Evolutionary conservation across 2,113 vertebrate genomes (phyloP).

Genomic region (Hydropotes inermis): DNA sequence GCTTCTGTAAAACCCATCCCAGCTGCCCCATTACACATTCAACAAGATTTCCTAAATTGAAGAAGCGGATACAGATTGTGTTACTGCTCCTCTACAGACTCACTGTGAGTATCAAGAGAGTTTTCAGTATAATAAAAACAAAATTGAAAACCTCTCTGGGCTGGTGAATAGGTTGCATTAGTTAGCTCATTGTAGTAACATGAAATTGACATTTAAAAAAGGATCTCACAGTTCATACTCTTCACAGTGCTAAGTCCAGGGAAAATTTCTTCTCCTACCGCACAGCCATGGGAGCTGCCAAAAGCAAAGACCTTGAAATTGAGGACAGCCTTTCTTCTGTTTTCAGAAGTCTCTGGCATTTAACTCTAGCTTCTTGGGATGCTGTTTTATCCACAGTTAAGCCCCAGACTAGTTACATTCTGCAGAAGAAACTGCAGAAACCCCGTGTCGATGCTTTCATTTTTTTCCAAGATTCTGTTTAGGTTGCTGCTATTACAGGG

Average conservation of each 20-base stretch:
- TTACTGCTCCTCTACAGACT: conserved; percentile 56
- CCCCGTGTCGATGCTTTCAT: conserved; percentile 16
- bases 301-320: not conserved
- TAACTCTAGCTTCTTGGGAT: conserved; percentile 22
- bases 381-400: conserved; percentile 46
- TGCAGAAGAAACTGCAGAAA: conserved; percentile 51
- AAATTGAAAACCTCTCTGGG: conserved; percentile 55
- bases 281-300: not conserved
- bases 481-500: conserved; percentile 32
- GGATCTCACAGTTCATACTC: not conserved
- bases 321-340: not conserved
- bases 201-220: conserved; percentile 18
- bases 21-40: conserved; percentile 47
- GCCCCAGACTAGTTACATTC: conserved; percentile 10
- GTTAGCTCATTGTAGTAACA: not conserved
- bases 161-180: not conserved
- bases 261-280: not conserved
- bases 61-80: conserved; percentile 32
- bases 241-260: not conserved
- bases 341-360: conserved; percentile 40
- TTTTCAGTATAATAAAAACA: conserved; percentile 61
- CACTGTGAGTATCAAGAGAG: conserved; percentile 47
- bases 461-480: not conserved
- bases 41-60: conserved; percentile 52
- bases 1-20: conserved; percentile 7